These are phyloP conservation scores for Pomacea maculata DNA, from an alignment of 1,140 invertebrate species.

Conservation along the genomic window DNA sequence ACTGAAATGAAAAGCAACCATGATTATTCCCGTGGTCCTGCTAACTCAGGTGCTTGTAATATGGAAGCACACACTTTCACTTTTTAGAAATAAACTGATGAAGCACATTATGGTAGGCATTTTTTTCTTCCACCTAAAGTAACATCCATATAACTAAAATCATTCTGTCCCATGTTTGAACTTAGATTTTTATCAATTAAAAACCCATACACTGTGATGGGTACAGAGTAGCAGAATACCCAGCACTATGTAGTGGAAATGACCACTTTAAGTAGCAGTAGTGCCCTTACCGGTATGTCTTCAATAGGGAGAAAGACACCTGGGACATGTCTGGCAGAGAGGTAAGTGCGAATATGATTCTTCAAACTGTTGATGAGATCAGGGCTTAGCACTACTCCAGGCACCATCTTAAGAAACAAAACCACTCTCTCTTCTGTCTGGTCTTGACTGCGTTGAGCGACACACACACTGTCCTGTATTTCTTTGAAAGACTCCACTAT, in stretches of 20 bases:
- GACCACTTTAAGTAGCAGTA: constrained; percentile 2
- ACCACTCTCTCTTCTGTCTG: constrained; percentile 70
- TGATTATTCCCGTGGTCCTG: too few species aligned
- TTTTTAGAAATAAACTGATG: too few species aligned
- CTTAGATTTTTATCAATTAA: too few species aligned
- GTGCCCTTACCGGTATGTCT: constrained; percentile 68
- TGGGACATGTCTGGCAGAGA: constrained; percentile 70
- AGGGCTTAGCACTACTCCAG: constrained; percentile 58
- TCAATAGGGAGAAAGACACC: constrained; percentile 65
- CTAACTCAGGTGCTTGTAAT: too few species aligned
- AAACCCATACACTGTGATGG: too few species aligned
- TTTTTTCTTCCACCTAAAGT: too few species aligned
- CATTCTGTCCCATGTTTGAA: too few species aligned
- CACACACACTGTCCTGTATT: constrained; percentile 71
- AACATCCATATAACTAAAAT: too few species aligned
- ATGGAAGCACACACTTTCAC: too few species aligned
- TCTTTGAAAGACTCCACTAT: constrained; percentile 68
- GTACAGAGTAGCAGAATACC: too few species aligned
- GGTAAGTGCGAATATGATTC: constrained; percentile 63
- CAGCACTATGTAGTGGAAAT: too few species aligned
- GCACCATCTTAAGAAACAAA: constrained; percentile 69
- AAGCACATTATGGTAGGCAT: too few species aligned
- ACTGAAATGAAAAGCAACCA: constrained; percentile 58
- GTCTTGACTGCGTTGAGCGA: constrained; percentile 65
- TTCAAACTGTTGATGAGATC: constrained; percentile 64